Percentiles rank a stretch among this genome's conserved stretches.
phyloP scores from a whole-genome alignment of 2,797 vertebrate species.

The Smutsia temminckii region DNA sequence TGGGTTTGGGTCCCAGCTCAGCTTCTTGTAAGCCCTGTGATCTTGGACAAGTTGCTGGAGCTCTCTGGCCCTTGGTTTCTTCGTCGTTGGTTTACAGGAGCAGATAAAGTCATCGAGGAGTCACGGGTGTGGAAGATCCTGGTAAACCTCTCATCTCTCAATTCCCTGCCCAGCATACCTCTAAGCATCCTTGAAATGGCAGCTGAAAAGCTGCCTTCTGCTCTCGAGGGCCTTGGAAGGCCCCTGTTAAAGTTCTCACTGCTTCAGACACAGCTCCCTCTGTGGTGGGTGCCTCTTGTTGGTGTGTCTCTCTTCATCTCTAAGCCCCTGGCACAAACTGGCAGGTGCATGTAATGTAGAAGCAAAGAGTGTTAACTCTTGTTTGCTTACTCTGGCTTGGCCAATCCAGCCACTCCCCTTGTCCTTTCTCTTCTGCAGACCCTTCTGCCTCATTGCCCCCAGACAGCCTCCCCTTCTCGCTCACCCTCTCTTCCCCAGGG shows the following conservation, averaged over 20 bases:
- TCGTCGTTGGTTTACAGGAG: background rate
- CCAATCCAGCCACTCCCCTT: background rate
- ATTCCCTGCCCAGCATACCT: background rate
- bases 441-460: background rate
- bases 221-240: background rate
- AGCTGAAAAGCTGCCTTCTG: background rate
- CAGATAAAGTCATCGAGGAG: background rate
- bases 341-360: background rate
- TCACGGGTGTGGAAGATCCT: background rate
- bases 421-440: background rate
- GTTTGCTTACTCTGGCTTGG: background rate
- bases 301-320: background rate
- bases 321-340: background rate
- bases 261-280: background rate
- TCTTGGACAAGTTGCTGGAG: background rate
- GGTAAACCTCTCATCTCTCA: background rate
- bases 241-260: background rate
- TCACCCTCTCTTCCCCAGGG: background rate
- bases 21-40: background rate
- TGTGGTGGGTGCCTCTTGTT: background rate
- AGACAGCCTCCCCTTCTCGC: background rate
- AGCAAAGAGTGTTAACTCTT: background rate
- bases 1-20: background rate
- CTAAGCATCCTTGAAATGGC: background rate
- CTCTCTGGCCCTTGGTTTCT: background rate